A percentile compares a stretch with the other conserved stretches of the same genome.
These are phyloP conservation scores for Pleuronectes platessa DNA, from an alignment of 2,113 vertebrate species.

Conservation along the genomic window DNA sequence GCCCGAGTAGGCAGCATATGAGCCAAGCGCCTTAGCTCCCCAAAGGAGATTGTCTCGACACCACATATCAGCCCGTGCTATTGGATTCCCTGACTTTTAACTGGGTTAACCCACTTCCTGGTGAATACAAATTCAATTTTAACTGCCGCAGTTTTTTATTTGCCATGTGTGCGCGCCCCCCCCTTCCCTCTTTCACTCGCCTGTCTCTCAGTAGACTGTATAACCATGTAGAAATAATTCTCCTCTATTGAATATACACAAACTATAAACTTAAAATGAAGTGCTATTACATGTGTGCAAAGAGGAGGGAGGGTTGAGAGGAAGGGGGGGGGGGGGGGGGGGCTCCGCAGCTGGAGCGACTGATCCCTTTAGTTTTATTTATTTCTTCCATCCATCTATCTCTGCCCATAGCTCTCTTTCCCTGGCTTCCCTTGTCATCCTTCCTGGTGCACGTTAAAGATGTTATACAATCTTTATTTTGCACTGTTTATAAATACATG, in stretches of 20 bases:
- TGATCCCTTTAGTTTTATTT: constrained; percentile 50
- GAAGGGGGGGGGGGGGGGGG: constrained; percentile 1
- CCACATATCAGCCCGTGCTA: constrained; percentile 80
- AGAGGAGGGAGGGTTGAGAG: constrained; percentile 39
- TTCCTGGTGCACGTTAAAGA: constrained; percentile 14
- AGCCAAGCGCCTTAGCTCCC: constrained; percentile 76
- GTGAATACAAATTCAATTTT: constrained; percentile 88
- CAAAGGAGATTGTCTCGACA: constrained; percentile 82
- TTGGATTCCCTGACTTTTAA: constrained; percentile 87
- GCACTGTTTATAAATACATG: no score
- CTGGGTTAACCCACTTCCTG: constrained; percentile 85
- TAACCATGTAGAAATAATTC: constrained; percentile 84
- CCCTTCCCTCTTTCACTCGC: constrained; percentile 49
- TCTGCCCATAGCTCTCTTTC: constrained; percentile 19
- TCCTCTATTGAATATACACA: constrained; percentile 81
- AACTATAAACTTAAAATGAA: constrained; percentile 85
- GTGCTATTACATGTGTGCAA: constrained; percentile 78
- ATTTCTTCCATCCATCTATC: constrained; percentile 53
- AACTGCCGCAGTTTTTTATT: constrained; percentile 84
- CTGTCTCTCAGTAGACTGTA: constrained; percentile 78
- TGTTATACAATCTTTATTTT: background rate
- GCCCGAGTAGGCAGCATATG: constrained; percentile 73
- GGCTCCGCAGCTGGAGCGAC: constrained; percentile 34
- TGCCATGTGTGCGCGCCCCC: constrained; percentile 62
- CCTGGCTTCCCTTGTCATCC: constrained; percentile 4